phyloP scores from a whole-genome alignment of 2,113 vertebrate genomes.

The Oreocharis arfaki region DNA sequence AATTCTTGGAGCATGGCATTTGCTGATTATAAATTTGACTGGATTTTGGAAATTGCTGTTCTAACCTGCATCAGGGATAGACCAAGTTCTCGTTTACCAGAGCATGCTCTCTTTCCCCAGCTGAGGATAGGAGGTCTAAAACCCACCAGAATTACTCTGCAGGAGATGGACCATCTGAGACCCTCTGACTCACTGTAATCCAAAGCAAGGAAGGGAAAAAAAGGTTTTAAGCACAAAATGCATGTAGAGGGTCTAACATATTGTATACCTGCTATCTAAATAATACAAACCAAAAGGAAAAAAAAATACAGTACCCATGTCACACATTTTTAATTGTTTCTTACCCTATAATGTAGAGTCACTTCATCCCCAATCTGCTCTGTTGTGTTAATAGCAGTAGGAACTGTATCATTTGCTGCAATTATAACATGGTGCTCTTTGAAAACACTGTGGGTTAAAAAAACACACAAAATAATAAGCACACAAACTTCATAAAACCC shows the following conservation, averaged over 20 bases:
- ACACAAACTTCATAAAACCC: neutral
- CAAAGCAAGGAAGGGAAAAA: neutral
- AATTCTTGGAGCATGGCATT: neutral
- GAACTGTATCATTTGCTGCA: slow-evolving; percentile 78
- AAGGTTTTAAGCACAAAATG: neutral
- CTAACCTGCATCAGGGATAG: neutral
- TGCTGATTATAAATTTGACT: neutral
- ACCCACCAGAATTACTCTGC: neutral
- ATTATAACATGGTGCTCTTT: slow-evolving; percentile 79
- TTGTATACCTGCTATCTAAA: neutral
- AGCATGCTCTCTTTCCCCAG: neutral
- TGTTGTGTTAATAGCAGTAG: slow-evolving; percentile 79
- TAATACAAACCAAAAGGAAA: neutral
- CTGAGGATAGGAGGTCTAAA: neutral
- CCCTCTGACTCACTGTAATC: neutral
- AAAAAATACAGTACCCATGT: neutral
- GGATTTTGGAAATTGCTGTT: neutral
- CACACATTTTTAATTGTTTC: neutral
- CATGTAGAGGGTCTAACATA: neutral
- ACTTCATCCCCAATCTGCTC: slow-evolving; percentile 84
- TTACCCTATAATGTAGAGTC: slow-evolving; percentile 87
- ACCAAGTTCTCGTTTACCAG: neutral
- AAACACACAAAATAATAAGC: neutral
- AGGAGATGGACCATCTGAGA: neutral
- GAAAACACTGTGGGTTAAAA: slow-evolving; percentile 27